phyloP scores from a whole-genome alignment of 1,140 invertebrate species.

The Neocloeon triangulifer region DNA sequence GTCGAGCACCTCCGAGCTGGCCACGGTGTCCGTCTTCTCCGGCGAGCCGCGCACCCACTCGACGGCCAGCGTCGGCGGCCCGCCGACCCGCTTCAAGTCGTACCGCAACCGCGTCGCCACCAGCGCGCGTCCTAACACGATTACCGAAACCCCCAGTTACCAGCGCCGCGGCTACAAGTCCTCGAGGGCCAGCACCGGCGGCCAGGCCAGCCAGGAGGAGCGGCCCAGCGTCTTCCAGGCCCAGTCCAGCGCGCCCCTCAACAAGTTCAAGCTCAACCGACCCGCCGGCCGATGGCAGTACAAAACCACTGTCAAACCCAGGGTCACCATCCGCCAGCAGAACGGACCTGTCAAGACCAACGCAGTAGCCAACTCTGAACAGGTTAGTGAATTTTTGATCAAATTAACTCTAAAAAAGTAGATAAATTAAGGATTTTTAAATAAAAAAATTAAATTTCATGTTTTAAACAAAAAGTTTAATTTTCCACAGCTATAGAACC shows the following conservation, averaged over 20 bases:
- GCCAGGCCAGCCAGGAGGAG: constrained; percentile 6
- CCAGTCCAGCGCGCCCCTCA: constrained; percentile 16
- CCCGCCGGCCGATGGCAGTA: constrained; percentile 59
- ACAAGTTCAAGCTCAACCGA: constrained; percentile 52
- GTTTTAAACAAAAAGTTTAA: no score
- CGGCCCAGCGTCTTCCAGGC: no score
- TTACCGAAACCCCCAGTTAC: constrained; percentile 1
- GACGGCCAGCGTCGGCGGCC: background rate
- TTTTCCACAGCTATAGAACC: no score
- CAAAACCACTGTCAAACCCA: constrained; percentile 64
- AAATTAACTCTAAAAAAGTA: no score
- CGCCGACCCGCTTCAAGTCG: background rate
- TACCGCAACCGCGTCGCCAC: constrained; percentile 16
- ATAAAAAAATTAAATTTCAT: no score
- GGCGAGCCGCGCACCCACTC: constrained; percentile 9
- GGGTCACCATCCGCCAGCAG: constrained; percentile 53
- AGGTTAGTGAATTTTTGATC: no score
- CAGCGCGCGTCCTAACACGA: background rate
- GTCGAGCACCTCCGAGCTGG: constrained; percentile 21
- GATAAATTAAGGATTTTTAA: no score
- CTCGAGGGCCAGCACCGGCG: constrained; percentile 2
- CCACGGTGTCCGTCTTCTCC: constrained; percentile 36
- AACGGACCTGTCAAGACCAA: no score
- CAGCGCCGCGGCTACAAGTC: background rate
- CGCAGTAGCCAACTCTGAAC: no score